Evolutionary conservation across 1,140 invertebrate genomes (phyloP).

Genomic region (Bicyclus anynana): DNA sequence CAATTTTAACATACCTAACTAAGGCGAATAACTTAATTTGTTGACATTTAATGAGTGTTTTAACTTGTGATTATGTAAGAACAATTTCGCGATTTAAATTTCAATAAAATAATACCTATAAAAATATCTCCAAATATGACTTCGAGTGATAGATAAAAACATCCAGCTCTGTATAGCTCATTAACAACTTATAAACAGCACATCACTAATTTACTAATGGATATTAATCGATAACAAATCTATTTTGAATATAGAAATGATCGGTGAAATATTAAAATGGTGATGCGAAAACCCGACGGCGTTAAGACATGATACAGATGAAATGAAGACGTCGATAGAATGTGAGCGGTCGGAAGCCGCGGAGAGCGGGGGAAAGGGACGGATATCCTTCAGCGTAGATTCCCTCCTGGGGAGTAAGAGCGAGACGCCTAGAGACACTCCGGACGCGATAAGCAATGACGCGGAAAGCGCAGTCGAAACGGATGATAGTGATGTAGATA

Average conservation of each 20-base stretch:
- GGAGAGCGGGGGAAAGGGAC: slow-evolving; percentile 61
- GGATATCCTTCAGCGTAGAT: slow-evolving; percentile 73
- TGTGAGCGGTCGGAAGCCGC: slow-evolving; percentile 67
- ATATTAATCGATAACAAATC: not conserved
- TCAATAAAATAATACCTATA: no score
- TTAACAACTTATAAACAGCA: no score
- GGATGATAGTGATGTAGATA: slow-evolving; percentile 68
- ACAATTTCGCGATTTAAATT: no score
- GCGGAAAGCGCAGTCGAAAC: slow-evolving; percentile 58
- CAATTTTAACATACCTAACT: no score
- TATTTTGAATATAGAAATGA: not conserved
- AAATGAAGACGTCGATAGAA: slow-evolving; percentile 74
- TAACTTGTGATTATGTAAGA: no score
- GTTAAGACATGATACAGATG: slow-evolving; percentile 54
- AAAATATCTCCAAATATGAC: no score
- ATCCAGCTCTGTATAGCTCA: no score
- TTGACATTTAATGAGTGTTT: no score
- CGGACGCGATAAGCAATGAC: slow-evolving; percentile 52
- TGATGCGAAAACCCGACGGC: slow-evolving; percentile 20
- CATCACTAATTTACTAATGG: not conserved
- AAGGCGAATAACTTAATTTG: no score
- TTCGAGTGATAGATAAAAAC: no score
- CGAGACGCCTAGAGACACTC: slow-evolving; percentile 40
- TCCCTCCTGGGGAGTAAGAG: slow-evolving; percentile 54
- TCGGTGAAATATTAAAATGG: not conserved